Base-by-base conservation (phyloP, 2,888 invertebrate species). In the Strigamia maritima region DNA sequence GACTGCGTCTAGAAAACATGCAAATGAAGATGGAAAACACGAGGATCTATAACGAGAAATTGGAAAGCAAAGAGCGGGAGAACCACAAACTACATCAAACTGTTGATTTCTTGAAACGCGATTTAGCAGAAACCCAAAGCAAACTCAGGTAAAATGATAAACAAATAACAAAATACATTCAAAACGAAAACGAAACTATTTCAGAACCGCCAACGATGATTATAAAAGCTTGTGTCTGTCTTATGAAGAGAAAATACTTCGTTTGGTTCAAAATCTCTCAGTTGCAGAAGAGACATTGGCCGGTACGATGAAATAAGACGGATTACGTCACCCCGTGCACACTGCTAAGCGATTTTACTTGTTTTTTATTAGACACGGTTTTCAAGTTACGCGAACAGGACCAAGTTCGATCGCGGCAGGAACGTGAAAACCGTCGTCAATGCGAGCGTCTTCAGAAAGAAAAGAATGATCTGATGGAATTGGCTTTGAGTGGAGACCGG, bases 11-110 rank as follows among this genome's bases (percentile, higher is more conserved):
- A 1, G 77, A 77, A n/a, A 77, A 77, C 16, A 24, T 77, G 54
- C 49, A 77, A 19, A 44, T 77, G 28, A 77, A 77, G 22, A 24
- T 77, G 54, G 54, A 77, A 16, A 77, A 77, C 49, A 54, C 77
- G 28, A n/a, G 54, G 14, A 22, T 77, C 26, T 54, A 28, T 54
- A 31, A 8, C 6, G 77, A 77, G 49, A 77, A 49, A 16, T 12
- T 77, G 10, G 77, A 77, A 14, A 54, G 49, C 4, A 77, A 77
- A 26, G 77, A 77, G 10, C 7, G 77, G 26, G 77, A 77, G 35
- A 77, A 54, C 26, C 49, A 28, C 8, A 26, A 28, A 16, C 77
- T 77, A 1, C 49, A 77, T 14, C 77, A 77, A 54, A 26, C 26
- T 14, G 77, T 54, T 10, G 77, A 77, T n/a, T 24, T 14, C 14